phyloP scores from a whole-genome alignment of 2,888 invertebrate genomes.

The Drosophila hamatofila region DNA sequence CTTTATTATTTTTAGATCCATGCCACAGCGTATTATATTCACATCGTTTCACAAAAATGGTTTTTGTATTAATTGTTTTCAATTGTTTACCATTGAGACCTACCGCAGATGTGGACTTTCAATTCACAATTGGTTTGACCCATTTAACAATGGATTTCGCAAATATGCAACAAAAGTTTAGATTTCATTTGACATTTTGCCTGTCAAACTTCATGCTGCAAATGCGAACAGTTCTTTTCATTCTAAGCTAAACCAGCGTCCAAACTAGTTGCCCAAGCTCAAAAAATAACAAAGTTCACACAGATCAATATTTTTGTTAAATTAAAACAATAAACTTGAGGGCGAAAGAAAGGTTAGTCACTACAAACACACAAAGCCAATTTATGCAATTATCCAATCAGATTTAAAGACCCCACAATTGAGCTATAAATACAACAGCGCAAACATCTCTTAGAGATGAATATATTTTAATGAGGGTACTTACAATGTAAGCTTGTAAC shows the following conservation, averaged over 20 bases:
- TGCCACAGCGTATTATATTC: slow-evolving; percentile 34
- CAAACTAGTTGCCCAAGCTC: too few species aligned
- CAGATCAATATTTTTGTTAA: not conserved
- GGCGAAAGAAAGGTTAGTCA: not conserved
- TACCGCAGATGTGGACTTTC: not conserved
- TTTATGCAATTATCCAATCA: not conserved
- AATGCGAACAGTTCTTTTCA: too few species aligned
- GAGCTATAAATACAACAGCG: not conserved
- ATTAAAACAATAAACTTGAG: not conserved
- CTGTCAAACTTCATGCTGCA: too few species aligned
- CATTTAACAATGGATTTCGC: slow-evolving; percentile 13
- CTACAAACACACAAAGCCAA: not conserved
- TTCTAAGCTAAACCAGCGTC: too few species aligned
- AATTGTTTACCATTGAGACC: slow-evolving; percentile 26
- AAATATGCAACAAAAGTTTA: not conserved
- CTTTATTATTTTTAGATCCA: slow-evolving; percentile 12
- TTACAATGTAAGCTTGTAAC: too few species aligned
- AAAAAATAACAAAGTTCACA: too few species aligned
- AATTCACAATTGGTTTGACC: slow-evolving; percentile 34
- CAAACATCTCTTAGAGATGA: not conserved
- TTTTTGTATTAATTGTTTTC: slow-evolving; percentile 38
- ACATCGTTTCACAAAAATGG: slow-evolving; percentile 32
- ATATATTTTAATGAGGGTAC: not conserved
- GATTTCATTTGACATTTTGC: too few species aligned
- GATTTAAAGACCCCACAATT: not conserved